Conservation (phyloP, 1,140 invertebrate species). For the Drosophila sulfurigaster region DNA sequence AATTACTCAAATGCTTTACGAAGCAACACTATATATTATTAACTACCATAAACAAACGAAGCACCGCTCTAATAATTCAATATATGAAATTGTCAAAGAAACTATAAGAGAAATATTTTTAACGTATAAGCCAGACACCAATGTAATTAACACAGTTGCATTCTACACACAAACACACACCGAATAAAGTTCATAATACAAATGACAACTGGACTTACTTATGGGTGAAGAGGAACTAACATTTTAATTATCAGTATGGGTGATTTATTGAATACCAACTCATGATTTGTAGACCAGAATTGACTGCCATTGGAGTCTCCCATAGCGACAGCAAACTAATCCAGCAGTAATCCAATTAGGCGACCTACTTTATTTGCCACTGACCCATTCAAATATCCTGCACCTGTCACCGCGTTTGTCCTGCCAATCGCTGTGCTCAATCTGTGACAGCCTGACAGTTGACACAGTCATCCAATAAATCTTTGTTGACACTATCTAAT, state of each 20-base stretch:
- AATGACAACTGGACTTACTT: neutral
- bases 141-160: slow-evolving; percentile 68
- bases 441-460: slow-evolving; percentile 9
- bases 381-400: slow-evolving; percentile 1
- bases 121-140: slow-evolving; percentile 50
- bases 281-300: too few relatives aligned
- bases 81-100: slow-evolving; percentile 4
- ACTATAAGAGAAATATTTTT: slow-evolving; percentile 32
- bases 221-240: neutral
- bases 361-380: neutral
- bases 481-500: slow-evolving; percentile 1
- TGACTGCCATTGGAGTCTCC: too few relatives aligned
- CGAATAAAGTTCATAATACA: slow-evolving; percentile 66
- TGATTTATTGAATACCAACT: too few relatives aligned
- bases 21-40: slow-evolving; percentile 12
- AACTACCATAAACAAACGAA: slow-evolving; percentile 9
- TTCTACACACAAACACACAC: slow-evolving; percentile 37
- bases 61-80: slow-evolving; percentile 21
- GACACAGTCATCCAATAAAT: neutral
- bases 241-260: too few relatives aligned
- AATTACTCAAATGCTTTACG: slow-evolving; percentile 26
- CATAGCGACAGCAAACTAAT: too few relatives aligned
- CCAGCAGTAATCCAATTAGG: neutral
- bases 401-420: neutral
- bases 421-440: slow-evolving; percentile 6